A percentile compares a stretch with the other conserved stretches of the same genome.
These are phyloP conservation scores for Platycercus adscitus DNA, from an alignment of 2,113 vertebrate genomes.

Conservation along the genomic window DNA sequence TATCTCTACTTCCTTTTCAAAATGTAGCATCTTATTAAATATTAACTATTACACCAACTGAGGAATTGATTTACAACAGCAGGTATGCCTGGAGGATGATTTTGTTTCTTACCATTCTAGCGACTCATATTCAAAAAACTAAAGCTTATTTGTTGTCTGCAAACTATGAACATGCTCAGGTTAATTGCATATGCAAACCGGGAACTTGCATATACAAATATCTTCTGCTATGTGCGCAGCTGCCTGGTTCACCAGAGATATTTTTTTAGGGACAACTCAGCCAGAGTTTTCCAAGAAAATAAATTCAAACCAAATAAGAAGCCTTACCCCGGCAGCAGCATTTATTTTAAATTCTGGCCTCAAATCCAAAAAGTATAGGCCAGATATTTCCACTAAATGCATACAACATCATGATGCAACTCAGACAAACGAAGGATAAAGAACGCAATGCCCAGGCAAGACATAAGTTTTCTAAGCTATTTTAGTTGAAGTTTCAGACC, in stretches of 20 bases:
- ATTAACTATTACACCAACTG: slow-evolving; percentile 48
- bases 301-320: background rate
- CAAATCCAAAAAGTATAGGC: background rate
- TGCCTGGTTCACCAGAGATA: background rate
- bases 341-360: background rate
- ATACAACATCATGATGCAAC: background rate
- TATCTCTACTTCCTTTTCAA: slow-evolving; percentile 20
- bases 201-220: background rate
- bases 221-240: background rate
- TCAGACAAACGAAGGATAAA: background rate
- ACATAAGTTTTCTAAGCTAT: background rate
- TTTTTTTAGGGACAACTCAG: background rate
- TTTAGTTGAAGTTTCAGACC: background rate
- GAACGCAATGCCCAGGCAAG: background rate
- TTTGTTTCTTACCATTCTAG: background rate
- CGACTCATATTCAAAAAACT: background rate
- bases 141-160: background rate
- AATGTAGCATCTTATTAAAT: slow-evolving; percentile 60
- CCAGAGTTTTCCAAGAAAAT: background rate
- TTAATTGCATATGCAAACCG: slow-evolving; percentile 7
- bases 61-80: slow-evolving; percentile 49
- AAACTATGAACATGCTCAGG: background rate
- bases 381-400: background rate
- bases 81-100: background rate
- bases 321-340: background rate